Percentiles rank a stretch among this genome's conserved stretches.
These are phyloP conservation scores for Fopius arisanus DNA, from an alignment of 1,140 invertebrate genomes.

Conservation along the genomic window DNA sequence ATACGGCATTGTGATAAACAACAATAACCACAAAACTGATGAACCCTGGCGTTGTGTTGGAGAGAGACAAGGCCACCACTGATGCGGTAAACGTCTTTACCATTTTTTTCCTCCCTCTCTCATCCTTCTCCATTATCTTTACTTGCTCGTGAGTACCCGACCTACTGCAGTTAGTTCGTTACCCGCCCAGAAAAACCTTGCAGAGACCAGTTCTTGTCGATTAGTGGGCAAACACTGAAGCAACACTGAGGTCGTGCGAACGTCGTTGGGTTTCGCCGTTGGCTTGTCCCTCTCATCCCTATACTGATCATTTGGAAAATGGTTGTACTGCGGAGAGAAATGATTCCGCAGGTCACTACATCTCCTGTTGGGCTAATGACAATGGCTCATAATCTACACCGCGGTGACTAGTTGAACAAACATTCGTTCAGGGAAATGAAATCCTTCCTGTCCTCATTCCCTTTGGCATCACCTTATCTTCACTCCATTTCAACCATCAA, in stretches of 20 bases:
- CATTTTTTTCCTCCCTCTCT: constrained; percentile 10
- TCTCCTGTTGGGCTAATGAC: neutral
- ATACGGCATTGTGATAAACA: neutral
- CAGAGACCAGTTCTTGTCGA: constrained; percentile 53
- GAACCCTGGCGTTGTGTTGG: constrained; percentile 52
- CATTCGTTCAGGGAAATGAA: neutral
- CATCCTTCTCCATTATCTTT: constrained; percentile 5
- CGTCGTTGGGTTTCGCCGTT: constrained; percentile 21
- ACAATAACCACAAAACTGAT: constrained; percentile 26
- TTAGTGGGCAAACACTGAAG: constrained; percentile 53
- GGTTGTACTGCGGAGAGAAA: neutral
- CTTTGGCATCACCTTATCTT: neutral
- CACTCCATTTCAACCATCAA: neutral
- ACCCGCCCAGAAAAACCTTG: constrained; percentile 47
- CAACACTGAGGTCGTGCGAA: constrained; percentile 49
- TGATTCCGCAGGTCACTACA: neutral
- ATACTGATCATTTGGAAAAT: constrained; percentile 21
- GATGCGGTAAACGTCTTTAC: constrained; percentile 20
- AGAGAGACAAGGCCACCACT: constrained; percentile 46
- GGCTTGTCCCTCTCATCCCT: constrained; percentile 17
- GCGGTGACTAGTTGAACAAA: neutral
- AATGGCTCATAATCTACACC: constrained; percentile 6
- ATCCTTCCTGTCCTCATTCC: constrained; percentile 7
- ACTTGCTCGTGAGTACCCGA: constrained; percentile 26
- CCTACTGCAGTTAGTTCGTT: constrained; percentile 48